Evolutionary conservation across 2,113 vertebrate genomes (phyloP).

Genomic region (Irena cyanogastra): DNA sequence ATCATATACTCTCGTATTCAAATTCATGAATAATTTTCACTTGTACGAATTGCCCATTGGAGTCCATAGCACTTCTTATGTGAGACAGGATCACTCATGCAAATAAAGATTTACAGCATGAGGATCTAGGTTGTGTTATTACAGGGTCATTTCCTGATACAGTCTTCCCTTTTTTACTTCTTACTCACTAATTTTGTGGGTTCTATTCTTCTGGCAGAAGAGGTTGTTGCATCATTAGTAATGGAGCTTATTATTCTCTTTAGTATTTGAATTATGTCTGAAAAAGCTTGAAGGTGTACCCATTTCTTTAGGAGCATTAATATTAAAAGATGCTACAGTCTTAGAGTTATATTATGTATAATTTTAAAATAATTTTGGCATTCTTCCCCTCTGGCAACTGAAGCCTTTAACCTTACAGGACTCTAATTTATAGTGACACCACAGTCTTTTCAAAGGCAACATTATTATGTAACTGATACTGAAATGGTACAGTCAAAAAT

Average conservation of each 20-base stretch:
- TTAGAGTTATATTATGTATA: constrained; percentile 19
- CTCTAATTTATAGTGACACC: constrained; percentile 36
- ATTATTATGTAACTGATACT: constrained; percentile 11
- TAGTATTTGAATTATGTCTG: constrained; percentile 48
- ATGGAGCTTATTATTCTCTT: constrained; percentile 34
- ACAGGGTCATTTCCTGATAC: neutral
- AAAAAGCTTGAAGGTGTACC: constrained; percentile 23
- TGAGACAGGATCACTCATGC: constrained; percentile 20
- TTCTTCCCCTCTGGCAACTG: neutral
- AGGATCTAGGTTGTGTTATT: neutral
- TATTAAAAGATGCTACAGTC: constrained; percentile 21
- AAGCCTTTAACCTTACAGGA: neutral
- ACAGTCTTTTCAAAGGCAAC: constrained; percentile 40
- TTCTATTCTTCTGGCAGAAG: neutral
- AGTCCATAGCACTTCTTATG: neutral
- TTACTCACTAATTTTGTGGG: neutral
- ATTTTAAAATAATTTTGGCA: constrained; percentile 51
- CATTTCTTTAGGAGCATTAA: constrained; percentile 24
- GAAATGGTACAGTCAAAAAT: constrained; percentile 19
- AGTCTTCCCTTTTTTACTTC: neutral
- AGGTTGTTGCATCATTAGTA: constrained; percentile 31
- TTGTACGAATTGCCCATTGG: neutral
- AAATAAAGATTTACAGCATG: neutral
- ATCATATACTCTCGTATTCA: neutral
- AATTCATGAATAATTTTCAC: constrained; percentile 49